Base-by-base conservation (phyloP, 2,888 invertebrate genomes). In the Macrosoma leucophasiata region DNA sequence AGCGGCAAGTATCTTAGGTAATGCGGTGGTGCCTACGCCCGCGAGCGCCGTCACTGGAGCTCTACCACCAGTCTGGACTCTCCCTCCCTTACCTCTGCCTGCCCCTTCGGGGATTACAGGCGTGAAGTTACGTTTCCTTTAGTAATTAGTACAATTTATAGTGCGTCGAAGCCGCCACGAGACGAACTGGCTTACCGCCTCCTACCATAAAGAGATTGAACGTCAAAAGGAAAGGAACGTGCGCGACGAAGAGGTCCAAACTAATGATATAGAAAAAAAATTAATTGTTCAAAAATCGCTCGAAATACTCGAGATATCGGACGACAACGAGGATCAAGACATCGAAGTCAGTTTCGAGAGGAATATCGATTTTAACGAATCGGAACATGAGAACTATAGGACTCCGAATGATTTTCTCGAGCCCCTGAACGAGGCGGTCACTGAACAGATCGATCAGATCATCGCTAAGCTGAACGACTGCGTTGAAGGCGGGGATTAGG, bases 371-470 rank as follows among this genome's bases (percentile, higher is more conserved):
- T 70, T 77, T 37, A 47, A 60, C 13, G 78, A 75, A 19, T 64
- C 70, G 0, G 74, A 75, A 15, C 62, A 67, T 39, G 79, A 77
- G 29, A 60, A 69, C 26, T 81, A 62, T 46, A 62, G 67, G 44
- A 77, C 81, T 13, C 78, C 79, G 6, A 78, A 62, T 23, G 78
- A 57, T 9, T 75, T 70, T 37, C 27, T 77, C 24, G 79, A 82
- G 20, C 75, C 76, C 0, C 36, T 82, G 44, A 76, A 68, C 28
- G 72, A 74, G 29, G 67, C 72, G 1, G 72, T 84, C 1, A 54
- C 63, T 0, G 71, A 82, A 21, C 81, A 84, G 23, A 84, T 84
- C 1, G 79, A 82, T 41, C 66, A 76, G 39, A 46, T 82, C 46
- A 81, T 82, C 18, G 62, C 75, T 0, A 81, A 78, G 39, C 38